Evolutionary conservation across 2,797 vertebrate species (phyloP).

Genomic region (Paguma larvata): DNA sequence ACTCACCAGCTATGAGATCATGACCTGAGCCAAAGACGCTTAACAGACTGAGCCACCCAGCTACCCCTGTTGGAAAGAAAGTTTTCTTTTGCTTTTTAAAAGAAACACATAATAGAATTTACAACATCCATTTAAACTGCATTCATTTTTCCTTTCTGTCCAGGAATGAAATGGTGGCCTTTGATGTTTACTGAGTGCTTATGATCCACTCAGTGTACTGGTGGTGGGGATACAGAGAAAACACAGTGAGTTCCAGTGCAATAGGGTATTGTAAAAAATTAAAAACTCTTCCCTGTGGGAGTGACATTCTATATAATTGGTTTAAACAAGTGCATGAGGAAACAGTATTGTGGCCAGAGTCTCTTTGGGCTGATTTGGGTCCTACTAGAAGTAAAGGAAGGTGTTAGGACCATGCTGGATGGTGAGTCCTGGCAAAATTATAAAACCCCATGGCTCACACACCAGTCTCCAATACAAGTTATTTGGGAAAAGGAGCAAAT

Average conservation of each 20-base stretch:
- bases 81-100: neutral
- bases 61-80: neutral
- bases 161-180: neutral
- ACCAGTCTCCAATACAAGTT: neutral
- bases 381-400: neutral
- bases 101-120: constrained; percentile 8
- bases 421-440: neutral
- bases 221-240: neutral
- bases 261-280: neutral
- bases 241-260: neutral
- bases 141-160: constrained; percentile 8
- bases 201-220: neutral
- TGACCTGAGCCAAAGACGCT: neutral
- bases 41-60: neutral
- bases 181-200: neutral
- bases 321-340: constrained; percentile 20
- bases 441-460: neutral
- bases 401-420: neutral
- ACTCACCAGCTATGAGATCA: neutral
- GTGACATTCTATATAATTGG: neutral
- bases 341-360: neutral
- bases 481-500: constrained; percentile 3
- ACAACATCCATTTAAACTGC: neutral
- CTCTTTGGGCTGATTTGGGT: neutral
- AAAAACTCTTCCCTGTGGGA: neutral